Base-by-base conservation (phyloP, 2,797 vertebrate species). In the Hephaestus fuliginosus region DNA sequence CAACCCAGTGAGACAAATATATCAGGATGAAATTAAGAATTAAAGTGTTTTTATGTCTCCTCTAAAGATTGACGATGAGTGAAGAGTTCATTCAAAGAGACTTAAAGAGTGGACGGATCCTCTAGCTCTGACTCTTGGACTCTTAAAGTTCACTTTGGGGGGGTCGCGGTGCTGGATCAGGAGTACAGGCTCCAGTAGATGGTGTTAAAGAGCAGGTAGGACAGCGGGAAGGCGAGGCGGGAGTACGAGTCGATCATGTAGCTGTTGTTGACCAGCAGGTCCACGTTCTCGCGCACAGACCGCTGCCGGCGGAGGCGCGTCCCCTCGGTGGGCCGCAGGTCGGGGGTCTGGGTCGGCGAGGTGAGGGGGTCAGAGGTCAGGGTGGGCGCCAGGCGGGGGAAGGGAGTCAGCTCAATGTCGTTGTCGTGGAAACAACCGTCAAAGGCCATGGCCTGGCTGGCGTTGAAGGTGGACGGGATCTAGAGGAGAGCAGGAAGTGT, bases 151-250 rank as follows among this genome's bases (percentile, higher is more conserved):
- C 39, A 15, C 20, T 20, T 9, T 4, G 10, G 12, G 22, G 30
- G 25, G 41, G 15, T 18, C 6, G 4, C 0, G 4, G 70, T 4
- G 28, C 52, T 94, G 94, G 86, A 65, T 93, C 92, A 98, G 63
- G 96, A 93, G 93, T 98, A 97, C 90, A 97, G 86, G 89, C 97
- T 94, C 97, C 97, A 98, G 91, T 97, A 98, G 94, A 98, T 96
- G 88, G 96, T 94, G 89, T 98, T 97, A 91, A 99, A 98, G 78
- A 96, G 89, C 86, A 98, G 95, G 88, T 97, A 98, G 74, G 96
- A 95, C 75, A 95, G 81, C 57, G 97, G 97, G 94, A 98, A 98
- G 80, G 96, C 93, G 91, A 97, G 85, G 76, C 96, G 96, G 18
- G 97, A 98, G 90, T 98, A 98, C 0, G 97, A 97, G 94, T 98